A percentile compares a stretch with the other conserved stretches of the same genome.
Conservation (phyloP, 2,797 vertebrate species). For the Ibycter americanus region DNA sequence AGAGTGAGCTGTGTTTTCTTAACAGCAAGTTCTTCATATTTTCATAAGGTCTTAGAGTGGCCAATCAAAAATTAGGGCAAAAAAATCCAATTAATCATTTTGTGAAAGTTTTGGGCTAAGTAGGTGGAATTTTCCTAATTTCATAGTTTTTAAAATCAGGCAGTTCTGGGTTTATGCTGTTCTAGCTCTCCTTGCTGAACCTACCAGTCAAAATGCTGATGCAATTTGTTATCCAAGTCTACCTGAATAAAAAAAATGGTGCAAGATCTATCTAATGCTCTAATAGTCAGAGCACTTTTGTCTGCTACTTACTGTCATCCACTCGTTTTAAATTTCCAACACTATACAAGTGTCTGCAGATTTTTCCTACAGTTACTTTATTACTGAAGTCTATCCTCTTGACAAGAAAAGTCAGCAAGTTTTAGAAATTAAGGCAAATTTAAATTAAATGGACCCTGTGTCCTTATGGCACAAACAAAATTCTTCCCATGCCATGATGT, state of each 20-base stretch:
- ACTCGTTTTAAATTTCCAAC: not conserved
- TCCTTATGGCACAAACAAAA: not conserved
- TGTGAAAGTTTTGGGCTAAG: not conserved
- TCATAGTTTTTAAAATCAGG: not conserved
- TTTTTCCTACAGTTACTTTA: not conserved
- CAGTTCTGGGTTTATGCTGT: not conserved
- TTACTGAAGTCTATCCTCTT: not conserved
- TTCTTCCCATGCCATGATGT: not conserved
- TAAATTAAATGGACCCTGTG: not conserved
- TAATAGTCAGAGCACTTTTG: not conserved
- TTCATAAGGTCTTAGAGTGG: not conserved
- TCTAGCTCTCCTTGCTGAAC: not conserved
- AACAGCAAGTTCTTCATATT: not conserved
- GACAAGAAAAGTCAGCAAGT: not conserved
- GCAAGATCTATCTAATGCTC: not conserved
- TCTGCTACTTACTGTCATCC: not conserved
- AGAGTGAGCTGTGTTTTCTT: not conserved
- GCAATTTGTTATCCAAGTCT: not conserved
- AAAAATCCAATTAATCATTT: not conserved
- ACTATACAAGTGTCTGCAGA: not conserved
- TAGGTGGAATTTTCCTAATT: not conserved
- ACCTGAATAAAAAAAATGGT: not conserved
- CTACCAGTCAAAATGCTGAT: not conserved
- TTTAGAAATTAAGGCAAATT: not conserved
- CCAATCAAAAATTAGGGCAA: not conserved